Conservation (phyloP, 2,888 invertebrate species). For the Neocrepidodera transversa region DNA sequence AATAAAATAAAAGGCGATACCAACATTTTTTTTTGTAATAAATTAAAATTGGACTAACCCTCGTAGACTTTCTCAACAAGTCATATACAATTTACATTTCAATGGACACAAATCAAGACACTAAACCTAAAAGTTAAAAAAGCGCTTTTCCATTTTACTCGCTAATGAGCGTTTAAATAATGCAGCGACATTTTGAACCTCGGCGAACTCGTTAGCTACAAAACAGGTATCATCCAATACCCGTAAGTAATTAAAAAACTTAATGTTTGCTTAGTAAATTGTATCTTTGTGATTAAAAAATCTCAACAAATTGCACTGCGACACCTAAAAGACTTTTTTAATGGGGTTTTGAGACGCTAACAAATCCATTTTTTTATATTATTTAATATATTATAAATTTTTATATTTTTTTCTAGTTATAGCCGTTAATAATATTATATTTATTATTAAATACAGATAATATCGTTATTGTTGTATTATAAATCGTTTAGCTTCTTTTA, state of each 20-base stretch:
- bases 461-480: too few relatives aligned
- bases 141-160: slow-evolving; percentile 34
- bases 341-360: too few relatives aligned
- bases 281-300: slow-evolving; percentile 42
- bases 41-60: too few relatives aligned
- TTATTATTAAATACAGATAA: too few relatives aligned
- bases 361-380: too few relatives aligned
- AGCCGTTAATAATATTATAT: too few relatives aligned
- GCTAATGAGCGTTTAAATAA: slow-evolving; percentile 42
- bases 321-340: slow-evolving; percentile 3
- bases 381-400: too few relatives aligned
- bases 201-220: slow-evolving; percentile 11
- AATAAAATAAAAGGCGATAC: too few relatives aligned
- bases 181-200: slow-evolving; percentile 26
- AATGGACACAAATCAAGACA: slow-evolving; percentile 30
- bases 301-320: slow-evolving; percentile 6
- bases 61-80: slow-evolving; percentile 4
- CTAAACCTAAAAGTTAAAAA: slow-evolving; percentile 27
- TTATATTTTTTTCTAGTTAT: too few relatives aligned
- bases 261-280: slow-evolving; percentile 49
- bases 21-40: too few relatives aligned
- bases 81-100: slow-evolving; percentile 17
- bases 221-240: slow-evolving; percentile 52
- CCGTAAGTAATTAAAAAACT: slow-evolving; percentile 50
- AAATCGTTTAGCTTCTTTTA: too few relatives aligned